phyloP scores from a whole-genome alignment of 2,888 invertebrate species.

The Euspilapteryx auroguttella region DNA sequence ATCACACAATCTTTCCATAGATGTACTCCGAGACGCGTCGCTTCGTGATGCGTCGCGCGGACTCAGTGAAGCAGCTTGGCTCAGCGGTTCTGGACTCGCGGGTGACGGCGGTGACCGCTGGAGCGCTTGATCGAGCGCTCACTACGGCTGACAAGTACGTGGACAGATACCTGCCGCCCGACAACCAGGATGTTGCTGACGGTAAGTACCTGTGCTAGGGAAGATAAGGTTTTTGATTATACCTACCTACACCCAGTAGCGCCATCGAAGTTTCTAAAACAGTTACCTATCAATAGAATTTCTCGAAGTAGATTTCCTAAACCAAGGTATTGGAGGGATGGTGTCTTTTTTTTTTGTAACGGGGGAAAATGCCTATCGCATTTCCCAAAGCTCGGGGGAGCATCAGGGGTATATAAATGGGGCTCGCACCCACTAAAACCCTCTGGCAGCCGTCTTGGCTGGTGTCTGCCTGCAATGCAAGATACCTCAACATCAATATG shows the following conservation, averaged over 20 bases:
- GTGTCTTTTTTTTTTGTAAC: background rate
- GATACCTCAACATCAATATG: no score
- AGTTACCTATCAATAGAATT: no score
- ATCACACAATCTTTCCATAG: no score
- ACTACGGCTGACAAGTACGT: slow-evolving; percentile 80
- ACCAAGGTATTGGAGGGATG: no score
- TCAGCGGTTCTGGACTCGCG: slow-evolving; percentile 69
- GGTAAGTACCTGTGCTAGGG: slow-evolving; percentile 50
- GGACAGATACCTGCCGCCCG: slow-evolving; percentile 77
- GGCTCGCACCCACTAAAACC: background rate
- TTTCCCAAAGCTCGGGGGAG: background rate
- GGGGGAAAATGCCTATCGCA: background rate
- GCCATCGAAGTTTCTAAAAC: no score
- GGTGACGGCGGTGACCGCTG: slow-evolving; percentile 73
- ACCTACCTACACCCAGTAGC: background rate
- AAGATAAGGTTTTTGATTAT: background rate
- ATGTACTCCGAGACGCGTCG: slow-evolving; percentile 80
- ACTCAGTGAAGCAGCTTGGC: slow-evolving; percentile 80
- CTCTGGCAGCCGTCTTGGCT: background rate
- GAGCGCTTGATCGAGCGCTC: slow-evolving; percentile 74
- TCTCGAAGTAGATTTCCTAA: no score
- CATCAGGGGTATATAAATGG: background rate
- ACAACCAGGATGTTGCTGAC: slow-evolving; percentile 65
- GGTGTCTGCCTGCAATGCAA: background rate
- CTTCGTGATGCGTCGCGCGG: slow-evolving; percentile 77